Conservation (phyloP, 30 jellyfish, hydroid and myxozoan genomes). For the Catostylus mosaicus region DNA sequence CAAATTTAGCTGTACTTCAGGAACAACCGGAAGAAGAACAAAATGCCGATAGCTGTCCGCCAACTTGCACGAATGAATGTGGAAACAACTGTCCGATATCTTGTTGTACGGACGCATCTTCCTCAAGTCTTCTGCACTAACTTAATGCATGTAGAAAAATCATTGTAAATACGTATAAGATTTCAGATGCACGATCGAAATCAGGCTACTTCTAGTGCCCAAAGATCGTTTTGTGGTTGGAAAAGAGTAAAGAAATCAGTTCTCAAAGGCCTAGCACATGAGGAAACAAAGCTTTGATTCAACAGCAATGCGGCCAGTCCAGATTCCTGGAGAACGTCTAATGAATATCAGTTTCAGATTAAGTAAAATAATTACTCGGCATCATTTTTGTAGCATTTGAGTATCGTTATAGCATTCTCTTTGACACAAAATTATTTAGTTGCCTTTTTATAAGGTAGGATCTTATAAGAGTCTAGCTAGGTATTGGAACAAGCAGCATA, state of each 20-base stretch:
- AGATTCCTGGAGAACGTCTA: no score
- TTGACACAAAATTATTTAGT: no score
- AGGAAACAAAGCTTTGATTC: not conserved
- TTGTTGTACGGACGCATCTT: constrained; percentile 68
- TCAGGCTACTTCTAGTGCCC: no score
- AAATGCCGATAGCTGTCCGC: constrained; percentile 18
- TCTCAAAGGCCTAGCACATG: not conserved
- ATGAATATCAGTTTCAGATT: no score
- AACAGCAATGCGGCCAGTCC: not conserved
- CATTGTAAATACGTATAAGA: constrained; percentile 4
- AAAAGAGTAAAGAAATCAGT: not conserved
- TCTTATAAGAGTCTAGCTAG: no score
- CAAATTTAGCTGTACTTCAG: constrained; percentile 19
- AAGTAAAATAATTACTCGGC: no score
- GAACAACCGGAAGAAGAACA: constrained; percentile 24
- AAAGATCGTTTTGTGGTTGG: not conserved
- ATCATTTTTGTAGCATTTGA: no score
- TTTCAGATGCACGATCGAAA: no score
- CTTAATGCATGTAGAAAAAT: not conserved
- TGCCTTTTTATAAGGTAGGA: no score
- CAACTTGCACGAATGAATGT: constrained; percentile 46
- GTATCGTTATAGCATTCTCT: no score
- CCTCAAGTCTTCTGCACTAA: constrained; percentile 63
- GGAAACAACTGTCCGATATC: constrained; percentile 61
- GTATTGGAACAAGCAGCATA: no score